Conservation (phyloP, 2,797 vertebrate genomes). For the Epinephelus coioides region DNA sequence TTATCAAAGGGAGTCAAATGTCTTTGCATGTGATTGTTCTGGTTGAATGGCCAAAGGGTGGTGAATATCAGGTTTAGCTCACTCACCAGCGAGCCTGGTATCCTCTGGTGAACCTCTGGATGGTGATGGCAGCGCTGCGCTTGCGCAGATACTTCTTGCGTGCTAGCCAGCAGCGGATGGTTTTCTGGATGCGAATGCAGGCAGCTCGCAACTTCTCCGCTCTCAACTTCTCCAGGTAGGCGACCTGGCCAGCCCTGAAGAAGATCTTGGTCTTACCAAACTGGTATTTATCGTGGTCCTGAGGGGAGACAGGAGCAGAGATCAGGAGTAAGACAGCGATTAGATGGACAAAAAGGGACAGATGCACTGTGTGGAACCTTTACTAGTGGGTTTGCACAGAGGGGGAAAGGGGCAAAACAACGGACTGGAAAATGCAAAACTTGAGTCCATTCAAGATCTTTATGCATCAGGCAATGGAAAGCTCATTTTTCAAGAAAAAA, state of each 20-base stretch:
- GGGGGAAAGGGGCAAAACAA: not conserved
- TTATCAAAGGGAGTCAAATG: not conserved
- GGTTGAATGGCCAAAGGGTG: not conserved
- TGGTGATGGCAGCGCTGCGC: conserved; percentile 91
- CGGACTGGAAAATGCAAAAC: not conserved
- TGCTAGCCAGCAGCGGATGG: conserved; percentile 96
- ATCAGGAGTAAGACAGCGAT: not conserved
- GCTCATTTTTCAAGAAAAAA: not conserved
- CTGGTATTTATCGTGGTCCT: conserved; percentile 99
- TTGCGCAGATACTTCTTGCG: conserved; percentile 95
- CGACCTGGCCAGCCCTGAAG: conserved; percentile 98
- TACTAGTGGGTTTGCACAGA: not conserved
- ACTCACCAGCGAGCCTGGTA: conserved; percentile 97
- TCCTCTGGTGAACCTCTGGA: conserved; percentile 95
- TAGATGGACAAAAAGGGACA: not conserved
- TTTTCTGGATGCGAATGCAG: conserved; percentile 99
- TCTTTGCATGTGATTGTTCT: not conserved
- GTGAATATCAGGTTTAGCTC: not conserved
- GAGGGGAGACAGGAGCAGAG: conserved; percentile 24
- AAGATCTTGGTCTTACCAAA: conserved; percentile 99
- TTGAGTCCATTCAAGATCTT: not conserved
- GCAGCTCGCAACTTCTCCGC: conserved; percentile 96
- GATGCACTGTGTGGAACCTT: not conserved
- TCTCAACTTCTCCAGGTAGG: conserved; percentile 97
- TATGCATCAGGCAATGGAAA: not conserved